A percentile compares a stretch with the other conserved stretches of the same genome.
These are phyloP conservation scores for Hylaea fasciaria DNA, from an alignment of 2,888 invertebrate genomes.

Conservation along the genomic window DNA sequence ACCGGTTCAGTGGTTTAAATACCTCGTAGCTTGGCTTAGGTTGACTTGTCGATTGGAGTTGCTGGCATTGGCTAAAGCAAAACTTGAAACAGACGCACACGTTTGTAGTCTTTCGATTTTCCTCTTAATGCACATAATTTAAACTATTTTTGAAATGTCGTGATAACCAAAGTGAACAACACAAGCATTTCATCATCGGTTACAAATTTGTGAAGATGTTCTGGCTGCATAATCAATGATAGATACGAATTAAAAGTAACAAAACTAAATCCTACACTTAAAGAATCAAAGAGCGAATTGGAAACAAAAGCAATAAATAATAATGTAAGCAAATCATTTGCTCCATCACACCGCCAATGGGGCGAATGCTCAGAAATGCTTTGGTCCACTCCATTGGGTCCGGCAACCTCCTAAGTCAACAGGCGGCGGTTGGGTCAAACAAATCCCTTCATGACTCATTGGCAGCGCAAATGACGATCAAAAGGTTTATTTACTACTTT, in stretches of 20 bases:
- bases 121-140: too few species aligned
- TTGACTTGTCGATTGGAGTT: too few species aligned
- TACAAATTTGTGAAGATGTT: too few species aligned
- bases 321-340: conserved; percentile 19
- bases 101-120: too few species aligned
- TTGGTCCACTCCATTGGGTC: conserved; percentile 1
- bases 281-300: not conserved
- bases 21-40: too few species aligned
- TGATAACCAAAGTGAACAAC: too few species aligned
- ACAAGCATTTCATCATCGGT: too few species aligned
- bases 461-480: not conserved
- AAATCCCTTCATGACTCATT: conserved; percentile 13
- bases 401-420: conserved; percentile 9
- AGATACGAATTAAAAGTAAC: not conserved
- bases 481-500: conserved; percentile 8
- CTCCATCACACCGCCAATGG: conserved; percentile 10
- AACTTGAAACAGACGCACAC: too few species aligned
- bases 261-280: not conserved
- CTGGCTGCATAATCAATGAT: too few species aligned
- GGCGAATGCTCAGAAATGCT: conserved; percentile 3
- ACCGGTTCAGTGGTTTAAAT: too few species aligned
- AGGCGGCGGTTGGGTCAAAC: conserved; percentile 9
- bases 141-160: too few species aligned
- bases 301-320: conserved; percentile 6
- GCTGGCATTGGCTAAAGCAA: too few species aligned